Evolutionary conservation across 2,888 invertebrate genomes (phyloP).

Genomic region (Thalpophila matura): DNA sequence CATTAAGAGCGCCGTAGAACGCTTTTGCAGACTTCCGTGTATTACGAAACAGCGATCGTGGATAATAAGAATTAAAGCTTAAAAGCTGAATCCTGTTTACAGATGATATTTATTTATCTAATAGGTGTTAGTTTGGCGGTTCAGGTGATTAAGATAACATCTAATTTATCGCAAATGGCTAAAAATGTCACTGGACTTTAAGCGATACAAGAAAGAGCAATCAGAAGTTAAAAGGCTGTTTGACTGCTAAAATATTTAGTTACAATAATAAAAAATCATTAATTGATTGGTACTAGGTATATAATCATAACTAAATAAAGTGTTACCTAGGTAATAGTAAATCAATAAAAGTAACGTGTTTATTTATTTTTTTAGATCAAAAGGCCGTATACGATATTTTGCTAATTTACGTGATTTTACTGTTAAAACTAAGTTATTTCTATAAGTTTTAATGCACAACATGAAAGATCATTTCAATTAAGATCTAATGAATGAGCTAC

Average conservation of each 20-base stretch:
- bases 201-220: slow-evolving; percentile 29
- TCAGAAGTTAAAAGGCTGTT: slow-evolving; percentile 4
- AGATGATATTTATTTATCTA: slow-evolving; percentile 26
- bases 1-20: slow-evolving; percentile 73
- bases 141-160: slow-evolving; percentile 47
- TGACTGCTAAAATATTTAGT: slow-evolving; percentile 6
- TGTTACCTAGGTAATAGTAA: too few species aligned
- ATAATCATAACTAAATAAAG: too few species aligned
- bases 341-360: too few species aligned
- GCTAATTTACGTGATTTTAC: too few species aligned
- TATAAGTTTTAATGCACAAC: too few species aligned
- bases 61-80: slow-evolving; percentile 48
- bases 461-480: too few species aligned
- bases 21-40: slow-evolving; percentile 79
- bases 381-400: too few species aligned
- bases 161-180: slow-evolving; percentile 30
- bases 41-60: slow-evolving; percentile 61
- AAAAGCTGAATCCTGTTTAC: slow-evolving; percentile 28
- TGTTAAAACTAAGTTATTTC: too few species aligned
- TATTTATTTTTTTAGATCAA: too few species aligned
- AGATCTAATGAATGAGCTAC: too few species aligned
- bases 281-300: too few species aligned
- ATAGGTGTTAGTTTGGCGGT: slow-evolving; percentile 29
- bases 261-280: slow-evolving; percentile 4
- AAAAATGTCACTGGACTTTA: slow-evolving; percentile 18